A percentile compares a stretch with the other conserved stretches of the same genome.
phyloP scores from a whole-genome alignment of 2,888 invertebrate species.

The Rhagium mordax region DNA sequence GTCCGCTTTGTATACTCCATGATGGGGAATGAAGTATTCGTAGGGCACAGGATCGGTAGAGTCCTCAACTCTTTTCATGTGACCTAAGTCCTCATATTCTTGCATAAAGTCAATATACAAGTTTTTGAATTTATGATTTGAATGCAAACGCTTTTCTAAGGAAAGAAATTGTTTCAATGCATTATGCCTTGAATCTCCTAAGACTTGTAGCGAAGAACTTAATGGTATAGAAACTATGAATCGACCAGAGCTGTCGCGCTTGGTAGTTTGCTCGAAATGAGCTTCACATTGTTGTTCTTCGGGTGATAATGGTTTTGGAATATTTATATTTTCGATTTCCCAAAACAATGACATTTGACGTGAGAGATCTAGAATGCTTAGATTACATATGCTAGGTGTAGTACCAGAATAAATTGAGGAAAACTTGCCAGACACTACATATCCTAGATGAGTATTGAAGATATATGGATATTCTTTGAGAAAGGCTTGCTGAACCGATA shows the following conservation, averaged over 20 bases:
- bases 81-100: constrained; percentile 9
- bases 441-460: not conserved
- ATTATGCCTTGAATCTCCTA: constrained; percentile 7
- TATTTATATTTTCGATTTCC: constrained; percentile 13
- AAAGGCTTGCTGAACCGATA: not conserved
- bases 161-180: constrained; percentile 10
- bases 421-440: not conserved
- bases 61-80: not conserved
- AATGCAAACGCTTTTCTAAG: constrained; percentile 5
- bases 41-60: not conserved
- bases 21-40: constrained; percentile 15
- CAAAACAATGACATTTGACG: constrained; percentile 8
- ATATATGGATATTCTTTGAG: not conserved
- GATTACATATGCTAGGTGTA: not conserved
- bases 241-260: not conserved
- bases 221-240: constrained; percentile 3
- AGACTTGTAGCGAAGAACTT: constrained; percentile 10
- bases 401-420: not conserved
- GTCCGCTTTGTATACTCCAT: constrained; percentile 15
- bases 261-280: not conserved
- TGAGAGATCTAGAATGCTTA: not conserved
- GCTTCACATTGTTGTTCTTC: constrained; percentile 16
- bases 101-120: constrained; percentile 10
- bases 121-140: not conserved
- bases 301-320: constrained; percentile 6